Evolutionary conservation across 1,140 invertebrate species (phyloP), one percentile per base, ranked within the genome.

Genomic region (Oncopeltus fasciatus): DNA sequence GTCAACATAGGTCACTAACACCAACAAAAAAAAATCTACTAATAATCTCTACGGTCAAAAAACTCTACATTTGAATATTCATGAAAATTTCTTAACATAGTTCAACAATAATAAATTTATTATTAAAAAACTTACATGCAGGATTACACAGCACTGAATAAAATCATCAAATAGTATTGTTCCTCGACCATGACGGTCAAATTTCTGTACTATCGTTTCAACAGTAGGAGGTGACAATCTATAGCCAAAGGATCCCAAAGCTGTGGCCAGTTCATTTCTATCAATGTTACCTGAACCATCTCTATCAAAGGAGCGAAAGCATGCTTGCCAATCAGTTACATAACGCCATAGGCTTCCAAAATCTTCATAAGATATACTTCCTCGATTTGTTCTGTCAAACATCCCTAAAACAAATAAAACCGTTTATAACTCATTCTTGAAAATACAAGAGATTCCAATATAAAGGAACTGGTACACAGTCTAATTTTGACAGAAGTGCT

Each of bases 111-210:
- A n/a, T n/a, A n/a, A 38, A 8, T 14, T 38, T 8, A 38, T 8
- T 38, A 14, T 38, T 38, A 8, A 14, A 38, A n/a, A 59, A 83
- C 86, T 90, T 80, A 95, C 92, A 80, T 95, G 88, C 66, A 98
- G 75, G 26, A 92, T 83, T 60, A 97, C 82, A 72, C 91, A 95
- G 70, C 90, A 94, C 73, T 98, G 94, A 69, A 99, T 98, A 70
- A 98, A 99, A 75, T 98, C 95, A 80, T 99, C 96, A 80, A 99
- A 98, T 29, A 92, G 82, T 67, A 98, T 90, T 0, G 84, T 88
- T 44, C 90, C 89, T 68, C 80, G 78, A 18, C 92, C 92, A 71
- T 84, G 84, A 65, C 95, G 78, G 74, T 98, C 95, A 78, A 96
- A 98, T 75, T 97, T 98, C 66, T 84, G 81, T 26, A 99, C 79